Base-by-base conservation (phyloP, 2,888 invertebrate genomes). In the Noctua fimbriata region DNA sequence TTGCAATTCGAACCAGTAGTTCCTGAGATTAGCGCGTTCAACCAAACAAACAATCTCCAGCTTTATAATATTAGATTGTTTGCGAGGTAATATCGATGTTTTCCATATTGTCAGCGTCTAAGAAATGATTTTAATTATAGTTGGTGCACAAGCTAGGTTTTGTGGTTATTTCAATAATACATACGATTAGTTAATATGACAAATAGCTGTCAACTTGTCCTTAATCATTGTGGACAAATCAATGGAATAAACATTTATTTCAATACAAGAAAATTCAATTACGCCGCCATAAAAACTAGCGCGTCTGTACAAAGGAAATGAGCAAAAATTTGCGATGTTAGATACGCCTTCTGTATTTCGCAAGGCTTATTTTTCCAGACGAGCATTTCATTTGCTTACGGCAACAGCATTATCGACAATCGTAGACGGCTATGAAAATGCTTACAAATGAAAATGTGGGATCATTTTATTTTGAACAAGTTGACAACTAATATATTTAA, bases 191-290 rank as follows among this genome's bases (percentile, higher is more conserved):
- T 76, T 44, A 21, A n/a, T 24, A 78, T 41, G 12, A 73, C 44
- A 36, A 49, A 60, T 66, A 66, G 71, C 14, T 87, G 85, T 84
- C 85, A 80, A 87, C 73, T 71, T 85, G 76, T 65, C 44, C 65
- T 32, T 24, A 55, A 28, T n/a, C 16, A 16, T 7, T 18, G 1
- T 36, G 12, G 3, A 18, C 6, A 74, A 36, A 55, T 18, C 18
- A 58, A 18, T 18, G n/a, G 14, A 67, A 65, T 10, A 4, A 58
- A 21, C 2, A 32, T 44, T 55, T 49, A 41, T 58, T 58, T 52
- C 9, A 36, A 16, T 21, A n/a, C 12, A 74, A 47, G 4, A 63
- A 60, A 60, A 28, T 44, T 16, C 60, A 2, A 58, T 1, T 58
- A 12, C 0, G n/a, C 58, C 12, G 55, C n/a, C 14, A n/a, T n/a